Evolutionary conservation across 2,888 invertebrate genomes (phyloP).

Genomic region (Sepiola atlantica): DNA sequence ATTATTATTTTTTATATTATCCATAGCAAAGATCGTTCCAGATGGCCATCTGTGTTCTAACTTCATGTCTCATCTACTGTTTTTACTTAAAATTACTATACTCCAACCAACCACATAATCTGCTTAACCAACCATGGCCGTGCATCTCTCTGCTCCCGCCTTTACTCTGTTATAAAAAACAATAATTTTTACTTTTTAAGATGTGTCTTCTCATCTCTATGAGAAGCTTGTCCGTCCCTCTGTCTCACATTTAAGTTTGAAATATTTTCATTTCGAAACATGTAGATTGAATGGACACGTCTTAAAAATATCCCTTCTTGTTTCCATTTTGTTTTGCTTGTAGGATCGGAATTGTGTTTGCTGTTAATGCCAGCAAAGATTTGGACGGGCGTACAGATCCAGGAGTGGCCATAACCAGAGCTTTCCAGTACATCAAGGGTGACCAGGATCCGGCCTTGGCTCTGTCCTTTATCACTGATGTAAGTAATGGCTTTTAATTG

Average conservation of each 20-base stretch:
- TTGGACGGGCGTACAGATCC: constrained; percentile 81
- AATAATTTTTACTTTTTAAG: no score
- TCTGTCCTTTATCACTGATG: constrained; percentile 88
- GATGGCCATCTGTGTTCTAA: neutral
- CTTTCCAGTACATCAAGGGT: constrained; percentile 91
- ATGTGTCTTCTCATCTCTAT: no score
- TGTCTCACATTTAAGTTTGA: no score
- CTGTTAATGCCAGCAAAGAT: constrained; percentile 78
- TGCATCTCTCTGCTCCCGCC: no score
- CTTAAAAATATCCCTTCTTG: neutral
- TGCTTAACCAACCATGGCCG: no score
- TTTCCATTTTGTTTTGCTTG: constrained; percentile 70
- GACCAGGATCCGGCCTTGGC: constrained; percentile 84
- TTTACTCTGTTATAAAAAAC: no score
- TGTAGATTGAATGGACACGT: neutral
- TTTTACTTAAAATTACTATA: no score
- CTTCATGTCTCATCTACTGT: no score
- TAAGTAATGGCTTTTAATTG: constrained; percentile 71
- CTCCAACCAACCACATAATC: no score
- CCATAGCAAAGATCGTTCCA: no score
- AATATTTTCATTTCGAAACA: neutral
- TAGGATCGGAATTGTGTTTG: constrained; percentile 89
- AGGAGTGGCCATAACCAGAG: constrained; percentile 88
- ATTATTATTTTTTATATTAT: no score
- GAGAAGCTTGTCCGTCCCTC: no score